A percentile compares a stretch with the other conserved stretches of the same genome.
Conservation (phyloP, 2,888 invertebrate species). For the Catocala nupta region DNA sequence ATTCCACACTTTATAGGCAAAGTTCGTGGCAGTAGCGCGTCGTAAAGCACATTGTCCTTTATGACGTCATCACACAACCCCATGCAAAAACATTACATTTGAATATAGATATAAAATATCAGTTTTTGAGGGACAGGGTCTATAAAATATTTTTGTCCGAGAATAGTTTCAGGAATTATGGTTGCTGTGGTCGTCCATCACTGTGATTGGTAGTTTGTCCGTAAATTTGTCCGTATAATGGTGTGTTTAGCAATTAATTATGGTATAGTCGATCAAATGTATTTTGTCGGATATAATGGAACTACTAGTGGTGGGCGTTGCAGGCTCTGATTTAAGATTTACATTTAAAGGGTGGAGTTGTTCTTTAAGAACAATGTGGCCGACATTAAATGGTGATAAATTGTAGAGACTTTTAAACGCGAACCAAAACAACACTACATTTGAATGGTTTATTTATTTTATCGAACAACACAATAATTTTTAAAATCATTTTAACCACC, state of each 20-base stretch:
- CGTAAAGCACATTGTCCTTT: conserved; percentile 52
- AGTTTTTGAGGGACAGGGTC: conserved; percentile 20
- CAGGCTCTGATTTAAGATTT: too few relatives aligned
- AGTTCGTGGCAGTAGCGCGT: conserved; percentile 41
- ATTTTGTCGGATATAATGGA: too few relatives aligned
- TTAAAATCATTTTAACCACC: too few relatives aligned
- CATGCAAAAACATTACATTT: conserved; percentile 41
- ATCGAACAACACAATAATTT: too few relatives aligned
- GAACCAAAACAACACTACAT: too few relatives aligned
- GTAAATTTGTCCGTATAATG: neutral
- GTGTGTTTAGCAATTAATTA: neutral
- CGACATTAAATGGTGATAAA: too few relatives aligned
- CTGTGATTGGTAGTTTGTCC: neutral
- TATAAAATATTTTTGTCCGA: conserved; percentile 17
- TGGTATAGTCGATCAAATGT: neutral
- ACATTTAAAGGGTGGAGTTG: too few relatives aligned
- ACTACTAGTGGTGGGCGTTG: too few relatives aligned
- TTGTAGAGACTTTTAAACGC: too few relatives aligned
- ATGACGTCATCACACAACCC: conserved; percentile 41
- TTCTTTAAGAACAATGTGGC: too few relatives aligned
- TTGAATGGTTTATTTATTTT: too few relatives aligned
- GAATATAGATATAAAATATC: conserved; percentile 39
- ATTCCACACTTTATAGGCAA: conserved; percentile 52
- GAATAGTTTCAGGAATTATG: neutral
- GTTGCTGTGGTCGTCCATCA: neutral